phyloP scores from a whole-genome alignment of 2,888 invertebrate species.

The Hanleya hanleyi region DNA sequence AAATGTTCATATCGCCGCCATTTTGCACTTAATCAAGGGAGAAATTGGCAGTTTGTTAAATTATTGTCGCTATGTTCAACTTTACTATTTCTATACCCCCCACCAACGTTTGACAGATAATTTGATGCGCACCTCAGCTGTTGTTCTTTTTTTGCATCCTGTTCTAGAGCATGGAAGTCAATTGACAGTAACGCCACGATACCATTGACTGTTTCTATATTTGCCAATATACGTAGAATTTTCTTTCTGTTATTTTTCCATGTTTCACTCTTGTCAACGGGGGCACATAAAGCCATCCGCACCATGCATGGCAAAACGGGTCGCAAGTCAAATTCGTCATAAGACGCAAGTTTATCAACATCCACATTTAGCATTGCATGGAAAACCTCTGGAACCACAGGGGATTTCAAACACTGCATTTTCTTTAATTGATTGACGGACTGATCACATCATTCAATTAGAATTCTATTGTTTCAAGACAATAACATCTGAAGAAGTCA shows the following conservation, averaged over 20 bases:
- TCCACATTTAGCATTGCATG: constrained; percentile 75
- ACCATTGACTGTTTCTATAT: constrained; percentile 94
- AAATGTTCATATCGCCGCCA: too few relatives aligned
- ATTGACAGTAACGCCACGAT: constrained; percentile 94
- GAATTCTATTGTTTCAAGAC: too few relatives aligned
- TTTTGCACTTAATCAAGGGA: too few relatives aligned
- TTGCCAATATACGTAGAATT: constrained; percentile 90
- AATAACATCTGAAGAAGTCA: too few relatives aligned
- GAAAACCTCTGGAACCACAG: constrained; percentile 61
- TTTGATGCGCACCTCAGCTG: constrained; percentile 84
- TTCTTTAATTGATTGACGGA: too few relatives aligned
- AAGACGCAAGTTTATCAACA: constrained; percentile 82
- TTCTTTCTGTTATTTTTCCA: constrained; percentile 90
- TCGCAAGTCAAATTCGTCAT: constrained; percentile 85
- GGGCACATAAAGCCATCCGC: constrained; percentile 92
- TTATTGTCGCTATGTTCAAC: too few relatives aligned
- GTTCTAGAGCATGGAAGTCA: constrained; percentile 93
- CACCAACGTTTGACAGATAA: too few relatives aligned
- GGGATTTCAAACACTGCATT: constrained; percentile 26
- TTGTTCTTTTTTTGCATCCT: constrained; percentile 93
- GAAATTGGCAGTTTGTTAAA: too few relatives aligned
- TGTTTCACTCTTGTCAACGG: constrained; percentile 87
- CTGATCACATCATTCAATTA: too few relatives aligned
- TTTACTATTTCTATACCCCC: too few relatives aligned
- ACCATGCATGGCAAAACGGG: constrained; percentile 93